Evolutionary conservation across 2,888 invertebrate genomes (phyloP), one percentile per base, ranked within the genome.

Genomic region (Cerastis leucographa): DNA sequence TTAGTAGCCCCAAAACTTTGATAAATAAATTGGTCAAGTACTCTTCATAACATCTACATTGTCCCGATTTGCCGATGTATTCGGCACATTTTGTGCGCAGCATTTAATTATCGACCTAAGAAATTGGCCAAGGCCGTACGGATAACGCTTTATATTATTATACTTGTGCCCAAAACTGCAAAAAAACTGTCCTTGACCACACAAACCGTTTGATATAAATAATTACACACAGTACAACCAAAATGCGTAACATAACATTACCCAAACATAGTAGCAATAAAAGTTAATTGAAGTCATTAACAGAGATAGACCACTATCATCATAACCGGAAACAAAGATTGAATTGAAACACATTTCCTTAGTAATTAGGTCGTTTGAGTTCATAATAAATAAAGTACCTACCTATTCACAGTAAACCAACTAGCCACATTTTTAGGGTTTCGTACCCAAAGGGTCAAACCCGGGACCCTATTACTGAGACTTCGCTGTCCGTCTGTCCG

Each of bases 291-390:
- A 71, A 68, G 40, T 68, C 59, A 83, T 85, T 81, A 82, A 81
- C 59, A 85, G 61, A 85, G 64, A 74, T 76, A 83, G 62, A 74
- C 40, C 59, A 75, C 59, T 81, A 86, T 88, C 87, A 59, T 35
- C 12, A 68, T 64, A 14, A 74, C 71, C 75, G 87, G 88, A 86
- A 87, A 76, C 70, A 46, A 71, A 82, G 70, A 81, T 82, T 80
- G 79, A 84, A 84, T 84, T 86, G 71, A 84, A 87, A 85, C 83
- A 84, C 84, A 82, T 86, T 90, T 90, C 91, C 89, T 85, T 70
- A 67, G 64, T 85, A 91, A 91, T 88, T 90, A 71, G 92, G 92
- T 90, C 91, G 86, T 64, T 62, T 62, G 88, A 87, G 91, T 89
- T 91, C 88, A 88, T 1, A 9, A 9, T 19, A 59, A n/a, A n/a